Percentiles rank a stretch among this genome's conserved stretches.
These are phyloP conservation scores for Steromphala cineraria DNA, from an alignment of 2,888 invertebrate species.

Conservation along the genomic window DNA sequence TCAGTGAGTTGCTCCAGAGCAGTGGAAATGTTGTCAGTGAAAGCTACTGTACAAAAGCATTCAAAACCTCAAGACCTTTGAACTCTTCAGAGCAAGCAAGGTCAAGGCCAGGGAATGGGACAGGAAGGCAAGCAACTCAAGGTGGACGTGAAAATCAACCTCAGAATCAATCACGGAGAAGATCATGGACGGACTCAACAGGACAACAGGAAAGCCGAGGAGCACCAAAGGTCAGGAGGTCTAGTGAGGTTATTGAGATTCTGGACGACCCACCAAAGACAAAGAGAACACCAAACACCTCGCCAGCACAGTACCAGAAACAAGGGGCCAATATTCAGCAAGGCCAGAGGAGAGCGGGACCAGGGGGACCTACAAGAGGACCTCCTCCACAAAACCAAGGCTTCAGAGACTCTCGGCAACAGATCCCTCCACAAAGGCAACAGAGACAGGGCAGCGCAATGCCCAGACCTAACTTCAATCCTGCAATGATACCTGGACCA, in stretches of 20 bases:
- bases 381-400: too few relatives aligned
- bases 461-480: not conserved
- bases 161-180: not conserved
- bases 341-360: not conserved
- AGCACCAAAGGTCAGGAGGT: not conserved
- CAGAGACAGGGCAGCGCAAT: not conserved
- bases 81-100: not conserved
- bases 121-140: not conserved
- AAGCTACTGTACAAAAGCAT: conserved; percentile 7
- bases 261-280: not conserved
- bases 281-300: too few relatives aligned
- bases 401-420: too few relatives aligned
- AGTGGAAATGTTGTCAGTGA: conserved; percentile 15
- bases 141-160: not conserved
- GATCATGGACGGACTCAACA: not conserved
- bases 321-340: not conserved
- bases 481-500: not conserved
- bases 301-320: too few relatives aligned
- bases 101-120: too few relatives aligned
- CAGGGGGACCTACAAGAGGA: too few relatives aligned
- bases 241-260: not conserved
- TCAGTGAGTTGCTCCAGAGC: conserved; percentile 14
- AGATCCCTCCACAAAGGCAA: not conserved
- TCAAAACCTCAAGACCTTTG: not conserved
- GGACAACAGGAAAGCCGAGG: not conserved